phyloP scores from a whole-genome alignment of 2,797 vertebrate genomes.

The Lagorchestes hirsutus region DNA sequence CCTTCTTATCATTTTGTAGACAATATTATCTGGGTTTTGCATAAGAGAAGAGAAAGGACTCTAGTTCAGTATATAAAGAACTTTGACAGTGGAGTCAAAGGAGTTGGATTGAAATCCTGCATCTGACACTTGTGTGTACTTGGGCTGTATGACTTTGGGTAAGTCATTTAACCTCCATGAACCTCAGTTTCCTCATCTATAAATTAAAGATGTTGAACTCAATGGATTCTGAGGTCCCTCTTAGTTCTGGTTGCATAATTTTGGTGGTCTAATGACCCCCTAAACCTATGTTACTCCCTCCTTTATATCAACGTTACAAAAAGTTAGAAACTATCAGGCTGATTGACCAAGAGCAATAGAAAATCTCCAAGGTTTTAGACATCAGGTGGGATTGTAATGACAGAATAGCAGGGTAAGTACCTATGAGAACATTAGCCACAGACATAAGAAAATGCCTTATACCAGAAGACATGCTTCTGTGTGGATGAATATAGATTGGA shows the following conservation, averaged over 20 bases:
- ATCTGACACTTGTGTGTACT: not conserved
- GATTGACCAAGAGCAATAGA: constrained; percentile 73
- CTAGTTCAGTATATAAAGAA: not conserved
- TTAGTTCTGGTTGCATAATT: not conserved
- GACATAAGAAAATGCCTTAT: constrained; percentile 65
- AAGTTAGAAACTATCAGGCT: constrained; percentile 65
- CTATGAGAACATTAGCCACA: constrained; percentile 68
- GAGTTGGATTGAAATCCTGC: not conserved
- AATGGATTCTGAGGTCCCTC: not conserved
- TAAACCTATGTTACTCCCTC: not conserved
- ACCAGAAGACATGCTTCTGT: constrained; percentile 54
- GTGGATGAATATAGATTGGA: constrained; percentile 73
- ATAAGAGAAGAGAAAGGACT: not conserved
- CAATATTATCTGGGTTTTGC: not conserved
- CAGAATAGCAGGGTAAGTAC: constrained; percentile 72
- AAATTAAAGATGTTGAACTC: not conserved
- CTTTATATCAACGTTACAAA: not conserved
- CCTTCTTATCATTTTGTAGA: not conserved
- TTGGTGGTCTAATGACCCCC: not conserved
- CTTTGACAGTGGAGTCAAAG: not conserved
- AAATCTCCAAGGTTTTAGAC: constrained; percentile 66
- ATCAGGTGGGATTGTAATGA: constrained; percentile 76
- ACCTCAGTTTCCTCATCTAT: not conserved
- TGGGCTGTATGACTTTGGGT: not conserved
- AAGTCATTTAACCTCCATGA: not conserved